Evolutionary conservation across 2,888 invertebrate species (phyloP).

Genomic region (Drosophila buzzatii): DNA sequence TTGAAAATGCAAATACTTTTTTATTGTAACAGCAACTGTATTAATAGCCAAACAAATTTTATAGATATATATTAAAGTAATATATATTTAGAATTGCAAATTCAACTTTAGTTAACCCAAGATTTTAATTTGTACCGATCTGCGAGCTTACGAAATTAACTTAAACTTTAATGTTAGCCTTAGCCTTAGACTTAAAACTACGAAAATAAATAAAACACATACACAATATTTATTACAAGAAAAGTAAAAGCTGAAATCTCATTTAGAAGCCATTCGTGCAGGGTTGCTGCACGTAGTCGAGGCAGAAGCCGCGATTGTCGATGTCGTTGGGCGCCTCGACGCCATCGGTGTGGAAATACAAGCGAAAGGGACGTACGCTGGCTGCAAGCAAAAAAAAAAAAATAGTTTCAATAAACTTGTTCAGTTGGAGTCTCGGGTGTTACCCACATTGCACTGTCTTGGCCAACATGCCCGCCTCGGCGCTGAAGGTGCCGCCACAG

Average conservation of each 20-base stretch:
- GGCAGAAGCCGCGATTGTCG: conserved; percentile 92
- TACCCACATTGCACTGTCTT: conserved; percentile 91
- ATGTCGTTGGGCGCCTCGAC: conserved; percentile 91
- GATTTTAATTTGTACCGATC: conserved; percentile 62
- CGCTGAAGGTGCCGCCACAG: conserved; percentile 92
- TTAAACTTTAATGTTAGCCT: conserved; percentile 41
- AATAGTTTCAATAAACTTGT: conserved; percentile 26
- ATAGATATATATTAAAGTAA: conserved; percentile 14
- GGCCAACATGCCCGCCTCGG: conserved; percentile 89
- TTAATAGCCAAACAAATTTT: conserved; percentile 66
- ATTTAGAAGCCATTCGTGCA: conserved; percentile 88
- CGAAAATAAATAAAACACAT: conserved; percentile 68
- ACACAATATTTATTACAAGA: conserved; percentile 48
- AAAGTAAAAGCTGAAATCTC: not conserved
- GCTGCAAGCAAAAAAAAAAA: conserved; percentile 86
- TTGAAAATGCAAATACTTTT: conserved; percentile 45
- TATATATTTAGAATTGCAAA: conserved; percentile 31
- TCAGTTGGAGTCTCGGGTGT: too few species aligned
- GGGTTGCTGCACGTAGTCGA: conserved; percentile 94
- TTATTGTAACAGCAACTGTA: conserved; percentile 55
- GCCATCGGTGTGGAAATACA: conserved; percentile 92
- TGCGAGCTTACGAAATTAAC: conserved; percentile 55
- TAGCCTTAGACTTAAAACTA: conserved; percentile 63
- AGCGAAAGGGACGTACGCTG: conserved; percentile 92
- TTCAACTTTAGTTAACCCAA: conserved; percentile 17